Evolutionary conservation across 2,888 invertebrate species (phyloP).

Genomic region (Heliconius cydno): DNA sequence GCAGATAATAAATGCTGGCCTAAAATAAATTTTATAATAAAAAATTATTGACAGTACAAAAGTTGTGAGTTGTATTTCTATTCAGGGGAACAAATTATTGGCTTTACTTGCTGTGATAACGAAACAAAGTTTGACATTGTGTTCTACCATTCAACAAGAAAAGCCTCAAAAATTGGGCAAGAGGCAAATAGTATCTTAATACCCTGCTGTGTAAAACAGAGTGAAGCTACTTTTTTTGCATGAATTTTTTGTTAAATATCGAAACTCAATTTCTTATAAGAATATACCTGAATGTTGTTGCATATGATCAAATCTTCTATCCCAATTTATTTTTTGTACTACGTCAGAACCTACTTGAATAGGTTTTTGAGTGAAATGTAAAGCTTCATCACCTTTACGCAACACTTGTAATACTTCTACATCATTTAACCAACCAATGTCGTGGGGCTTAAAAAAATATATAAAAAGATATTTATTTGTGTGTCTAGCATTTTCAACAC

Average conservation of each 20-base stretch:
- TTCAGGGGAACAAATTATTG: too few species aligned
- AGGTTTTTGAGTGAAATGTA: constrained; percentile 87
- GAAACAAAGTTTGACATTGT: too few species aligned
- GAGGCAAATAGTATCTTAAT: too few species aligned
- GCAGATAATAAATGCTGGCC: constrained; percentile 93
- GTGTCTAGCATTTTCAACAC: too few species aligned
- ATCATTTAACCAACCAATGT: constrained; percentile 87
- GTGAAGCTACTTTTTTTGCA: too few species aligned
- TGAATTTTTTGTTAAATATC: too few species aligned
- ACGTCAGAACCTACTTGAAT: constrained; percentile 86
- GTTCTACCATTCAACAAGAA: too few species aligned
- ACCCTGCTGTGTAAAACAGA: too few species aligned
- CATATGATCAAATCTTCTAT: constrained; percentile 93
- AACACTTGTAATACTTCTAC: constrained; percentile 87
- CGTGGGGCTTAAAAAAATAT: constrained; percentile 86
- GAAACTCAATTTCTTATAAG: neutral
- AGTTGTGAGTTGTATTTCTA: too few species aligned
- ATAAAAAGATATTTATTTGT: neutral
- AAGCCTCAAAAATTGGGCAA: too few species aligned
- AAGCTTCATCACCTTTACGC: constrained; percentile 87
- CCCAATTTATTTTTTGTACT: constrained; percentile 88
- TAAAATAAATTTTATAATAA: constrained; percentile 53
- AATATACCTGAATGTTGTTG: constrained; percentile 92
- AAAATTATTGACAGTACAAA: too few species aligned
- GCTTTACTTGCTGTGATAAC: too few species aligned